Conservation (phyloP, 2,888 invertebrate genomes). For the Drosophila eohydei region DNA sequence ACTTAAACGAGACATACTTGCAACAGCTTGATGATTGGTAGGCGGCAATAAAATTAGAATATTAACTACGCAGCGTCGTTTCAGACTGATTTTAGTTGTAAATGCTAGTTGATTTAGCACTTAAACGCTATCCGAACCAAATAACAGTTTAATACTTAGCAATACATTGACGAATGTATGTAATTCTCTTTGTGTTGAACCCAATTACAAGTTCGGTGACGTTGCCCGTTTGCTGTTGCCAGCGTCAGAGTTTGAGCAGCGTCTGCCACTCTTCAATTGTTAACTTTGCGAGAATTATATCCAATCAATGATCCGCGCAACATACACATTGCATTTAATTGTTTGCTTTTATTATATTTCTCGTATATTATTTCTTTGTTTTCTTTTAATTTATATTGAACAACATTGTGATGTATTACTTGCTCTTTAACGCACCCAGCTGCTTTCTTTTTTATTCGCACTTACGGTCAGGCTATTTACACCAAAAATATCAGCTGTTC, state of each 20-base stretch:
- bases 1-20: conserved; percentile 48
- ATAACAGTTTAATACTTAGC: conserved; percentile 18
- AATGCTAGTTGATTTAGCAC: conserved; percentile 19
- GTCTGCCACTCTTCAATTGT: conserved; percentile 32
- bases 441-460: conserved; percentile 64
- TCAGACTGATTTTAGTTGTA: conserved; percentile 2
- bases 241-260: conserved; percentile 47
- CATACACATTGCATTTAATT: conserved; percentile 40
- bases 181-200: conserved; percentile 48
- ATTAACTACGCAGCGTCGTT: conserved; percentile 2
- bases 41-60: conserved; percentile 25
- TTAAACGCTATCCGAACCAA: conserved; percentile 22
- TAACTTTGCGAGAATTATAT: conserved; percentile 37
- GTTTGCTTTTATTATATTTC: conserved; percentile 38
- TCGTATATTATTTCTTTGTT: conserved; percentile 23
- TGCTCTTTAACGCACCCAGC: conserved; percentile 45
- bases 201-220: conserved; percentile 65
- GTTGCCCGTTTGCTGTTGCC: conserved; percentile 55
- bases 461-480: conserved; percentile 52
- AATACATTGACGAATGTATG: conserved; percentile 24
- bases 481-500: conserved; percentile 50
- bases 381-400: conserved; percentile 58
- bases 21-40: conserved; percentile 38
- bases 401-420: conserved; percentile 56
- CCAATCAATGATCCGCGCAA: conserved; percentile 48